Conservation (phyloP, 2,888 invertebrate genomes). For the Ornithoptera priamus region DNA sequence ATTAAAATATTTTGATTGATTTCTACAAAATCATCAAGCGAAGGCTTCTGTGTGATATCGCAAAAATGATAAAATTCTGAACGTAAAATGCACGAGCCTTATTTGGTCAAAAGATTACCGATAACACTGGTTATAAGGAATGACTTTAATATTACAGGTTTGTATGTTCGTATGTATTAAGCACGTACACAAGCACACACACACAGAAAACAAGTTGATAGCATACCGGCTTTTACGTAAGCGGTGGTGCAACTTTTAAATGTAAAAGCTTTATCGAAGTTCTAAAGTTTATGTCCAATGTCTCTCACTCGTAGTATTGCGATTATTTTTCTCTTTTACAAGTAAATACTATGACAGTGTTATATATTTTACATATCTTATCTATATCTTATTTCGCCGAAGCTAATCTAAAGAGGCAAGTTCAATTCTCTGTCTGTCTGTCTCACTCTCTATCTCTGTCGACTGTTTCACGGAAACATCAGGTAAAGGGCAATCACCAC, state of each 20-base stretch:
- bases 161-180: background rate
- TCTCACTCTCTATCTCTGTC: too few species aligned
- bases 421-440: too few species aligned
- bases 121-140: constrained; percentile 1
- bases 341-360: too few species aligned
- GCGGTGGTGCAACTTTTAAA: constrained; percentile 12
- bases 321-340: too few species aligned
- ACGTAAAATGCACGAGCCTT: background rate
- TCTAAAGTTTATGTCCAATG: background rate
- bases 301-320: too few species aligned
- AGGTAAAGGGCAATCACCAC: too few species aligned
- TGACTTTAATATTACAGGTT: constrained; percentile 7
- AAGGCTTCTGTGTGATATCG: background rate
- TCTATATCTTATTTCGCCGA: too few species aligned
- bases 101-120: background rate
- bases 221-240: constrained; percentile 16
- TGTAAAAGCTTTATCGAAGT: constrained; percentile 1
- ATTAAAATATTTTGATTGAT: background rate
- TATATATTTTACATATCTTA: too few species aligned
- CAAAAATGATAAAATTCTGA: background rate
- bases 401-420: too few species aligned
- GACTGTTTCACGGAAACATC: too few species aligned
- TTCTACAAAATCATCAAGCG: background rate
- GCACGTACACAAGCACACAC: background rate
- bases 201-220: constrained; percentile 1